phyloP scores from a whole-genome alignment of 2,797 vertebrate species.

The Cynopterus sphinx region DNA sequence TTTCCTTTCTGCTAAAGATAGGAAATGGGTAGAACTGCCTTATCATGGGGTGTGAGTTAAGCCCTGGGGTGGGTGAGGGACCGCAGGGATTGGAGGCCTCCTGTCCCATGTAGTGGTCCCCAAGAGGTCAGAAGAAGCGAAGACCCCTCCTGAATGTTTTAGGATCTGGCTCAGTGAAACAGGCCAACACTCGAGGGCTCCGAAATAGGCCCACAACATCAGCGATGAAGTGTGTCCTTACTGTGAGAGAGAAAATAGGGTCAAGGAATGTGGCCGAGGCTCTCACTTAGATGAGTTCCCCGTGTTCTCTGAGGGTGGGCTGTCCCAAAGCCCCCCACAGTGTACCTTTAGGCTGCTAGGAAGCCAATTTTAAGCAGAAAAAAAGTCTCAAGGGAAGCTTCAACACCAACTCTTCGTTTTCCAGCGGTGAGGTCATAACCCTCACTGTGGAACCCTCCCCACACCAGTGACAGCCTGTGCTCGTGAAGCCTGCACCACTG shows the following conservation, averaged over 20 bases:
- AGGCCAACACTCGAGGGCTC: not conserved
- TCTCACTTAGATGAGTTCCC: not conserved
- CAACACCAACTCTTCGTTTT: not conserved
- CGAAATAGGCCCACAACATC: too few relatives aligned
- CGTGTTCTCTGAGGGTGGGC: not conserved
- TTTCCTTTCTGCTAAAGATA: not conserved
- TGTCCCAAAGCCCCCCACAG: not conserved
- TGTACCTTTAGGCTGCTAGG: not conserved
- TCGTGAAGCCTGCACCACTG: not conserved
- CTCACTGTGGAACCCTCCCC: not conserved
- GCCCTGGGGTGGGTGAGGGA: not conserved
- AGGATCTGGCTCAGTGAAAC: not conserved
- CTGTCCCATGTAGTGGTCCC: not conserved
- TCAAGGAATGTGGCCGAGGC: not conserved
- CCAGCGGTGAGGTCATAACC: not conserved
- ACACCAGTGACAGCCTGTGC: rapidly evolving
- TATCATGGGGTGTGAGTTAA: not conserved
- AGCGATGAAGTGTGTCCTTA: not conserved
- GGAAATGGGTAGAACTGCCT: not conserved
- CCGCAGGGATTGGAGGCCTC: not conserved
- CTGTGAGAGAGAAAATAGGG: not conserved
- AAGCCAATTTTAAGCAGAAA: not conserved
- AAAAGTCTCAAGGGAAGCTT: not conserved
- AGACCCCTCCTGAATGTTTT: not conserved
- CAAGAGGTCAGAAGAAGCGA: not conserved